Conservation (phyloP, 2,113 vertebrate species). For the Oreotrochilus melanogaster region DNA sequence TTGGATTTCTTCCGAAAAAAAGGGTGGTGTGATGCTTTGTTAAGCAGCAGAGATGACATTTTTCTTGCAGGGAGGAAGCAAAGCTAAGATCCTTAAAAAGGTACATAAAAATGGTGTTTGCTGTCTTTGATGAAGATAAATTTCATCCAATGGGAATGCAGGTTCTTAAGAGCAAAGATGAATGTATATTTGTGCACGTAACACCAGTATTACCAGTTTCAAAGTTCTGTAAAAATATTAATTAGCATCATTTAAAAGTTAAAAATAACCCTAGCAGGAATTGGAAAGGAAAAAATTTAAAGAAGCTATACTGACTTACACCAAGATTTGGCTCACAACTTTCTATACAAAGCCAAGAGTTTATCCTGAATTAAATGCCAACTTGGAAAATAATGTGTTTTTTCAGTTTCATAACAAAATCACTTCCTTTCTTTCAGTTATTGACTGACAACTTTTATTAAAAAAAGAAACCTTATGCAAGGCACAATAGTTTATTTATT, state of each 20-base stretch:
- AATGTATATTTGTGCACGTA: background rate
- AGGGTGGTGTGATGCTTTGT: background rate
- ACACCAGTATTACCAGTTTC: fast-evolving
- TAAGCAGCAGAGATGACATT: background rate
- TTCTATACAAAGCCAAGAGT: background rate
- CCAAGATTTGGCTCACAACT: background rate
- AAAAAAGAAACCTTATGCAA: background rate
- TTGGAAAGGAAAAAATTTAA: background rate
- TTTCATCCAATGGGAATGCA: background rate
- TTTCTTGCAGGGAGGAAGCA: background rate
- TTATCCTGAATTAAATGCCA: background rate
- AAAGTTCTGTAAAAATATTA: background rate
- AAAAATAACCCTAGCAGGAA: background rate
- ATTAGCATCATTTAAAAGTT: background rate
- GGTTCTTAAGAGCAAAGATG: background rate
- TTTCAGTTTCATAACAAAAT: background rate
- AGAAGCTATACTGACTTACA: background rate
- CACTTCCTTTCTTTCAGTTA: background rate
- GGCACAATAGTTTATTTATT: background rate
- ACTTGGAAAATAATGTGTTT: background rate
- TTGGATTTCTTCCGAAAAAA: background rate
- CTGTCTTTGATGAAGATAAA: background rate
- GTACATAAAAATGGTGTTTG: background rate
- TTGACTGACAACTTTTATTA: background rate
- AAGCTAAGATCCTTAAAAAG: background rate